Percentiles rank a stretch among this genome's conserved stretches.
phyloP scores from a whole-genome alignment of 2,888 invertebrate genomes.

The Nomada flava region DNA sequence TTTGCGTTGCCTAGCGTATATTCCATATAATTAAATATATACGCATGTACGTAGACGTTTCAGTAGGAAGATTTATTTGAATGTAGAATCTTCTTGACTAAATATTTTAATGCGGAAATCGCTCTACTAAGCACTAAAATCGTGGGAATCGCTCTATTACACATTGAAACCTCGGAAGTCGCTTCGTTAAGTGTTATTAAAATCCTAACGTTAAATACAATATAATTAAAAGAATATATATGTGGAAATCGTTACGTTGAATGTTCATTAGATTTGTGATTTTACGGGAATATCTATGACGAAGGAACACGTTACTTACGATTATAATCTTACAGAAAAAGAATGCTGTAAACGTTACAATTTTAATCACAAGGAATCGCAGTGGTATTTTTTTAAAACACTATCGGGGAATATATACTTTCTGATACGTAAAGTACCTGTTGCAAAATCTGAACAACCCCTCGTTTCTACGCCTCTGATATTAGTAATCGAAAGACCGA shows the following conservation, averaged over 20 bases:
- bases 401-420: slow-evolving; percentile 22
- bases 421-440: slow-evolving; percentile 61
- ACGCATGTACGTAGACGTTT: slow-evolving; percentile 45
- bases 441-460: slow-evolving; percentile 49
- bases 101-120: slow-evolving; percentile 47
- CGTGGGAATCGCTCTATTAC: slow-evolving; percentile 62
- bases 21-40: slow-evolving; percentile 59
- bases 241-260: slow-evolving; percentile 54
- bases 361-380: slow-evolving; percentile 31
- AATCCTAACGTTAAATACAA: slow-evolving; percentile 49
- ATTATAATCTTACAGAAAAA: slow-evolving; percentile 5
- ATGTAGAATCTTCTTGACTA: slow-evolving; percentile 46
- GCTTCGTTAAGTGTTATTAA: slow-evolving; percentile 48
- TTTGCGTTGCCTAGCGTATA: slow-evolving; percentile 58
- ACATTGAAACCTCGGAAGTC: slow-evolving; percentile 40
- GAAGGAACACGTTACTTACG: slow-evolving; percentile 15
- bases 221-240: slow-evolving; percentile 33
- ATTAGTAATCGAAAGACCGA: slow-evolving; percentile 61
- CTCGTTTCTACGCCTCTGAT: slow-evolving; percentile 60
- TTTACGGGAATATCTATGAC: slow-evolving; percentile 2
- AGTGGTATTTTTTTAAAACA: slow-evolving; percentile 30
- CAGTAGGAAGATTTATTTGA: slow-evolving; percentile 43
- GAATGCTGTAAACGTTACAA: slow-evolving; percentile 38
- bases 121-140: slow-evolving; percentile 46
- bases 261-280: slow-evolving; percentile 41